Evolutionary conservation across 2,888 invertebrate genomes (phyloP).

Genomic region (Blastobasis lacticolella): DNA sequence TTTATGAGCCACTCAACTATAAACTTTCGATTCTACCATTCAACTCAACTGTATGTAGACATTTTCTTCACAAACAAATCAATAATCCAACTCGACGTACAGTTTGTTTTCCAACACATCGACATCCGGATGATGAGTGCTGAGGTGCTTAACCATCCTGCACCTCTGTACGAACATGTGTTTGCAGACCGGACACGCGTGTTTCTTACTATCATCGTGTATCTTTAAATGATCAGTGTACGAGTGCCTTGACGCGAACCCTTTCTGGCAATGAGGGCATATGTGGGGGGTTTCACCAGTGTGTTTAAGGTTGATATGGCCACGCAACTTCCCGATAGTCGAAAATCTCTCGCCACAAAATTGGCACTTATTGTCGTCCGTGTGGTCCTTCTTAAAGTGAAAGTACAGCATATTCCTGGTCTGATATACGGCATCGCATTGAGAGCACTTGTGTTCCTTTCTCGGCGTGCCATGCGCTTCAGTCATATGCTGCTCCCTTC

Average conservation of each 20-base stretch:
- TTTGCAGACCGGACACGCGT: slow-evolving; percentile 1
- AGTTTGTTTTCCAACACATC: too few species aligned
- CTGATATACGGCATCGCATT: slow-evolving; percentile 18
- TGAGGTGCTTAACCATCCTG: slow-evolving; percentile 7
- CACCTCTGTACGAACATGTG: background rate
- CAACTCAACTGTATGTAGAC: too few species aligned
- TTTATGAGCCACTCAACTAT: too few species aligned
- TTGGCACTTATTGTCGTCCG: slow-evolving; percentile 18
- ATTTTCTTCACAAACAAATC: too few species aligned
- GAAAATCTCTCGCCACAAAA: slow-evolving; percentile 18
- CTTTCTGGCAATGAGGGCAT: slow-evolving; percentile 4
- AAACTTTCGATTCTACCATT: too few species aligned
- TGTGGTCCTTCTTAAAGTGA: slow-evolving; percentile 19
- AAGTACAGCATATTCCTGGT: slow-evolving; percentile 16
- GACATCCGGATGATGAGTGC: slow-evolving; percentile 14
- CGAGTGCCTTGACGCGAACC: background rate
- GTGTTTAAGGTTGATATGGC: slow-evolving; percentile 7
- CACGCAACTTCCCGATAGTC: slow-evolving; percentile 6
- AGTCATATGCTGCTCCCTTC: slow-evolving; percentile 17
- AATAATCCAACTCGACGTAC: too few species aligned
- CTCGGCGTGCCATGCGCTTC: slow-evolving; percentile 18
- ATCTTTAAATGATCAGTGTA: slow-evolving; percentile 12
- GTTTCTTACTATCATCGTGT: slow-evolving; percentile 4
- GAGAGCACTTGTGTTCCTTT: slow-evolving; percentile 15
- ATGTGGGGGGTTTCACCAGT: slow-evolving; percentile 6